These are phyloP conservation scores for Pocillopora meandrina DNA, from an alignment of 92 coral and sea anemone genomes.

Conservation along the genomic window DNA sequence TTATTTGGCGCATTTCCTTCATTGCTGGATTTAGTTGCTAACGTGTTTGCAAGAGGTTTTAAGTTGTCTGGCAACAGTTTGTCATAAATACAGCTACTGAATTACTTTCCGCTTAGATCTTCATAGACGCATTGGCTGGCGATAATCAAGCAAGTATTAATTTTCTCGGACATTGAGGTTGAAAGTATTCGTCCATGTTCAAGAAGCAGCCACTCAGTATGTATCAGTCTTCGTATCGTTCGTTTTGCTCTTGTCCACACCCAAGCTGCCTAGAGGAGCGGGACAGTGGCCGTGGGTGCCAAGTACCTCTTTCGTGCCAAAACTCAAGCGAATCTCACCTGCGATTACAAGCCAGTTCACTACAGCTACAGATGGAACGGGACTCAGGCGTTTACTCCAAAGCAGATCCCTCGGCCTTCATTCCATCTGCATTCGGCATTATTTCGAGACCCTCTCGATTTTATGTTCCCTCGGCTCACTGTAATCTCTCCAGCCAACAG, in stretches of 20 bases:
- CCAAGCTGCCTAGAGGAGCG: constrained; percentile 24
- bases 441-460: constrained; percentile 26
- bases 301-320: constrained; percentile 19
- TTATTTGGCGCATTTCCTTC: constrained; percentile 24
- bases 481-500: constrained; percentile 13
- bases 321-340: constrained; percentile 28
- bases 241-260: constrained; percentile 28
- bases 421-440: constrained; percentile 32
- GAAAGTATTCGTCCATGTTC: not conserved
- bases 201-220: constrained; percentile 9
- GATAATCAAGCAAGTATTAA: not conserved
- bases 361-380: constrained; percentile 11
- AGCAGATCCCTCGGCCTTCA: constrained; percentile 11
- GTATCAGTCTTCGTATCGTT: constrained; percentile 31
- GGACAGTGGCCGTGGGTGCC: constrained; percentile 20
- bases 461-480: constrained; percentile 27
- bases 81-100: constrained; percentile 38
- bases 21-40: constrained; percentile 24
- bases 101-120: constrained; percentile 17
- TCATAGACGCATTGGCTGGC: not conserved
- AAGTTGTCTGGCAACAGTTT: constrained; percentile 42
- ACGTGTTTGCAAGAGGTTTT: constrained; percentile 40
- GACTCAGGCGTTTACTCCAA: constrained; percentile 35
- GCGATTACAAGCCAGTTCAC: constrained; percentile 36
- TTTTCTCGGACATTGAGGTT: not conserved